Evolutionary conservation across 2,888 invertebrate species (phyloP), one percentile per base, ranked within the genome.

Genomic region (Caenorhabditis panamensis): DNA sequence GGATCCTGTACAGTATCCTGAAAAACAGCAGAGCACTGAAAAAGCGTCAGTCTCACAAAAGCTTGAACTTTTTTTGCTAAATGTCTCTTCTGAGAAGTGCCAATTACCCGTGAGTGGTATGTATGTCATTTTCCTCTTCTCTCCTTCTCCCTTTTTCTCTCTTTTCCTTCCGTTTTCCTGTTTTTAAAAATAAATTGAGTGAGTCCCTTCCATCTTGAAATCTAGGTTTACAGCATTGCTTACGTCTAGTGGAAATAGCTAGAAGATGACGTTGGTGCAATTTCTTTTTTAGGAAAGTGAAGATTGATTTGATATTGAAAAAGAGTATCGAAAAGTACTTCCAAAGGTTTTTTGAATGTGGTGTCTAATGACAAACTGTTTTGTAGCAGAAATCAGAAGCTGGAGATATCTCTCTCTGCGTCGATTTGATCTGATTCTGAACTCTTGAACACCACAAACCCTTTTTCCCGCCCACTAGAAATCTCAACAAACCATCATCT

Each of bases 41-140:
- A 41, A 41, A 13, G 41, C 41, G 41, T 16, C 9, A 41, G 41
- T 36, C 36, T 64, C 63, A 47, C 58, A 16, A 20, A 44, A 49
- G 49, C 47, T 68, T 41, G 47, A 36, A 44, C 53, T 56, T 44
- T 56, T 31, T n/a, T n/a, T n/a, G n/a, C n/a, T n/a, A n/a, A n/a
- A n/a, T n/a, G n/a, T n/a, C n/a, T 26, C 13, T 56, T 67, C 56
- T 22, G 31, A 47, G 41, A 41, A 41, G 41, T 41, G 41, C 41
- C 41, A 41, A 41, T 41, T 41, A 41, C 41, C 41, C 41, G 9
- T 41, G 41, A 41, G 31, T 31, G 31, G 3, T 16, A 5, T 3
- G 9, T 3, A 16, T 41, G 41, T 41, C 5, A 41, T 41, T 41
- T 28, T 1, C 20, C 20, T 41, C 47, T 44, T 26, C n/a, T 59